Conservation (phyloP, 2,797 vertebrate species). For the Gymnodraco acuticeps region DNA sequence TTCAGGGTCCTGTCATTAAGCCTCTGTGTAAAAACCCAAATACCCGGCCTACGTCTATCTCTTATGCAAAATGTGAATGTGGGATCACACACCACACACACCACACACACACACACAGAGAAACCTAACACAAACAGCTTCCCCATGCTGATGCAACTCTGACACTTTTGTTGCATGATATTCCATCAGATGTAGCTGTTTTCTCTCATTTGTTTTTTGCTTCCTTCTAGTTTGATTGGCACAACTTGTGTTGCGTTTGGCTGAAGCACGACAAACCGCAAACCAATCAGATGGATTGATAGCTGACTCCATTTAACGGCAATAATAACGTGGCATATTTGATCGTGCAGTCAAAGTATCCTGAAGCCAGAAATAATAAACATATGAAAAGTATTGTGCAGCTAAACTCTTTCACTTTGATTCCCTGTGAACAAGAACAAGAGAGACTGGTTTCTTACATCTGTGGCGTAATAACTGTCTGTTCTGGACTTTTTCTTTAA, state of each 20-base stretch:
- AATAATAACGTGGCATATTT: background rate
- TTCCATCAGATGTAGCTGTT: conserved; percentile 52
- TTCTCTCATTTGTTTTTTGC: conserved; percentile 41
- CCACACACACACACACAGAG: background rate
- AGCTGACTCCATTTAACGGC: conserved; percentile 11
- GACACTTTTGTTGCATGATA: conserved; percentile 37
- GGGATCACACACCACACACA: conserved; percentile 7
- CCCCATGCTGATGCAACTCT: conserved; percentile 61
- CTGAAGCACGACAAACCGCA: conserved; percentile 25
- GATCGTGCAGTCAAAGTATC: conserved; percentile 13
- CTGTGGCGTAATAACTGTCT: background rate
- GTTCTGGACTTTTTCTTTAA: conserved; percentile 15
- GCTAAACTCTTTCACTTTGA: conserved; percentile 25
- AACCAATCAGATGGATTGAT: conserved; percentile 44
- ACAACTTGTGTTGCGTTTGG: conserved; percentile 55
- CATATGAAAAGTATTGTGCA: conserved; percentile 10
- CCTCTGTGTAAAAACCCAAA: conserved; percentile 73
- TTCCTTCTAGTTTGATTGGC: conserved; percentile 39
- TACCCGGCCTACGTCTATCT: conserved; percentile 68
- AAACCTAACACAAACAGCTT: conserved; percentile 26
- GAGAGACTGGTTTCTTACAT: conserved; percentile 23
- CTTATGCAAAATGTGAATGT: conserved; percentile 39
- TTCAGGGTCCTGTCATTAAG: conserved; percentile 72
- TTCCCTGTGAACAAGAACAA: conserved; percentile 25
- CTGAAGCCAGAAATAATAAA: conserved; percentile 41